These are phyloP conservation scores for Disparrhopalites patrizii DNA, from an alignment of 2,888 invertebrate species.

Conservation along the genomic window DNA sequence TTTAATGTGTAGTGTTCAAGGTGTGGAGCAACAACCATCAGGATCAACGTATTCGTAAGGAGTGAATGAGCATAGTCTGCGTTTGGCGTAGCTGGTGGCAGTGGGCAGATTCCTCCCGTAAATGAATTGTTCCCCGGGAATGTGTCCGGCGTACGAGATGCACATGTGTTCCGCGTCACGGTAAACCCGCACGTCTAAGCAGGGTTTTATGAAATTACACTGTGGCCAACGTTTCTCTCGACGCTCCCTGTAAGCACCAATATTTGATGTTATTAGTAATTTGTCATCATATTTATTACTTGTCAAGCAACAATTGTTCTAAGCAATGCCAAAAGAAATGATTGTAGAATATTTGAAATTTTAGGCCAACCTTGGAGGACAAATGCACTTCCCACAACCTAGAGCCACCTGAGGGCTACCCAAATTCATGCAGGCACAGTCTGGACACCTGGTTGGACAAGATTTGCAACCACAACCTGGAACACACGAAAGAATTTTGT, in stretches of 20 bases:
- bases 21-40: slow-evolving; percentile 44
- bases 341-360: neutral
- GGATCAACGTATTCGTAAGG: slow-evolving; percentile 47
- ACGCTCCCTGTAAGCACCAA: slow-evolving; percentile 30
- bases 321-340: too few relatives aligned
- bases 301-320: neutral
- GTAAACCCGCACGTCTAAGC: slow-evolving; percentile 36
- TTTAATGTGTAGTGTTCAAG: slow-evolving; percentile 11
- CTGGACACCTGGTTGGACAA: slow-evolving; percentile 26
- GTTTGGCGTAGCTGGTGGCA: slow-evolving; percentile 43
- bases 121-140: slow-evolving; percentile 43
- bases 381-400: slow-evolving; percentile 21
- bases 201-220: slow-evolving; percentile 46
- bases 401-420: slow-evolving; percentile 24
- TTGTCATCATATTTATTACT: neutral
- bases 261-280: neutral
- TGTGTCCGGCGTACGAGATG: slow-evolving; percentile 37
- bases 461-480: slow-evolving; percentile 15
- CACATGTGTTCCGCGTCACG: slow-evolving; percentile 36
- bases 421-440: slow-evolving; percentile 26
- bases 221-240: slow-evolving; percentile 31
- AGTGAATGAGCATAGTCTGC: slow-evolving; percentile 44
- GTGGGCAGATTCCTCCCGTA: slow-evolving; percentile 45
- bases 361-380: slow-evolving; percentile 21
- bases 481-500: too few relatives aligned